Evolutionary conservation across 2,888 invertebrate genomes (phyloP), one percentile per base, ranked within the genome.

Genomic region (Oscheius sp.): DNA sequence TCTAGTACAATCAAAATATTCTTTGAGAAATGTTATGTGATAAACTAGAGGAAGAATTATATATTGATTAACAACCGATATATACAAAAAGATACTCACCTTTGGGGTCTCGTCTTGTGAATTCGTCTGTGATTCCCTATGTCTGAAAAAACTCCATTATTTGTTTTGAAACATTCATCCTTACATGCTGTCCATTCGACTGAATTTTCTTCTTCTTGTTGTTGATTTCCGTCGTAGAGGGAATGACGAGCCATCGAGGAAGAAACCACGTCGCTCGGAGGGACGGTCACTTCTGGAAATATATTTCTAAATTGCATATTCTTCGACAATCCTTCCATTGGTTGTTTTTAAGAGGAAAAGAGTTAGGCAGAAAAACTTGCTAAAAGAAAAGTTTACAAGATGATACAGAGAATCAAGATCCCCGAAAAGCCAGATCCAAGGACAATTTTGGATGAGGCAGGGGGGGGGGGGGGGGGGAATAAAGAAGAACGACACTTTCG

Each of bases 271-370:
- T 33, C 66, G 17, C 62, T 49, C 74, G 67, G 47, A 73, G 56
- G 77, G 73, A 0, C 77, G 71, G 59, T 76, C 76, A 22, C 49
- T 47, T 71, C 76, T 76, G 59, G 17, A 76, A 68, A 24, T 26
- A 2, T 26, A 28, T 2, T 8, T 33, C 20, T 32, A 32, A 33
- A 24, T 20, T 20, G 47, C 47, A 2, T 12, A 22, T 47, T 47
- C 22, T 24, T 22, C 2, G 47, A 47, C 22, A 47, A 47, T 22
- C 47, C 47, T 3, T 14, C 24, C 4, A 47, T 47, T 22, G 4
- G 22, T 20, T 24, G 24, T 20, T 12, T 47, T 12, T 47, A 24
- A 12, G 5, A 4, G 8, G 22, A 20, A 3, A 24, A 22, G 5
- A 47, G 20, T 22, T 47, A 24, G 47, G 47, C 47, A 6, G 47